phyloP scores from a whole-genome alignment of 2,113 vertebrate species.

The Clarias macrocephalus region DNA sequence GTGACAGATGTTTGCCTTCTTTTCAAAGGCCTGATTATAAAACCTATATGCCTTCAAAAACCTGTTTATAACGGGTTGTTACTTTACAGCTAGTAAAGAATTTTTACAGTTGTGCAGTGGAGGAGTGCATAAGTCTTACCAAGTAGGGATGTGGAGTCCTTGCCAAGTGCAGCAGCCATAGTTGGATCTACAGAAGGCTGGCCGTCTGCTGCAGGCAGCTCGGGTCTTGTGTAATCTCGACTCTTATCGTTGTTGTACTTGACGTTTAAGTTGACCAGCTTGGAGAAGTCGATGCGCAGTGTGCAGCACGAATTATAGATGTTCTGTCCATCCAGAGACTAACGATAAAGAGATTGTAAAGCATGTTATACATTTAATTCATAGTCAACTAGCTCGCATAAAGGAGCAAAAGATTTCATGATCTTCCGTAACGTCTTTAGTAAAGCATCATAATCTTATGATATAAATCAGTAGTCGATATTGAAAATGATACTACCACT shows the following conservation, averaged over 20 bases:
- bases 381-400: too few species aligned
- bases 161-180: constrained; percentile 85
- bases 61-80: not conserved
- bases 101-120: not conserved
- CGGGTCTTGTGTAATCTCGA: constrained; percentile 95
- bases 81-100: not conserved
- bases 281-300: constrained; percentile 97
- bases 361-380: too few species aligned
- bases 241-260: constrained; percentile 99
- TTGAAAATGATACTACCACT: not conserved
- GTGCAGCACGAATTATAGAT: constrained; percentile 99
- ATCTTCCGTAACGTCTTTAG: not conserved
- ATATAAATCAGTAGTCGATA: not conserved
- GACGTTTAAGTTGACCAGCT: constrained; percentile 97
- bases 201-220: constrained; percentile 93
- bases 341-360: not conserved
- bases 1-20: not conserved
- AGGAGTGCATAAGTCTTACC: constrained; percentile 71
- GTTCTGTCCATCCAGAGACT: constrained; percentile 98
- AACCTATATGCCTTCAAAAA: too few species aligned
- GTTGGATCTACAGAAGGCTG: constrained; percentile 84
- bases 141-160: constrained; percentile 90
- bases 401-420: not conserved
- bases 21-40: not conserved
- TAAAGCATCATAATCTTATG: not conserved